Evolutionary conservation across 2,888 invertebrate species (phyloP).

Genomic region (Caenorhabditis drosophilae): DNA sequence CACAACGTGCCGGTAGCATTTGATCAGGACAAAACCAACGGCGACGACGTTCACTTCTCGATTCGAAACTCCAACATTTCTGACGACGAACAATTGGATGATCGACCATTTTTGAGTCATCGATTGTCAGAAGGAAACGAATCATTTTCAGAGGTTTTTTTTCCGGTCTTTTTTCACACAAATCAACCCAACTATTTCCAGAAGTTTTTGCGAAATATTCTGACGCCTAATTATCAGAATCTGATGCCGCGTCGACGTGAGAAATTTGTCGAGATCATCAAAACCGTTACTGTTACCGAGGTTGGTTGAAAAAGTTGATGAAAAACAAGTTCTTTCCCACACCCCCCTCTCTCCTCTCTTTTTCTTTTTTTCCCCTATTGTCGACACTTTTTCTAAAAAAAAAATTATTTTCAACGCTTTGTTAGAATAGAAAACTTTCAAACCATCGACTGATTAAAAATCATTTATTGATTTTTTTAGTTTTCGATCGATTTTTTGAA

Average conservation of each 20-base stretch:
- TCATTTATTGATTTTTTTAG: background rate
- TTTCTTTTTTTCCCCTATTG: background rate
- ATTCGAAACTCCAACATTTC: too few relatives aligned
- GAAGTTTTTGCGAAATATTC: constrained; percentile 41
- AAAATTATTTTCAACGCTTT: too few relatives aligned
- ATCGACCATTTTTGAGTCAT: constrained; percentile 31
- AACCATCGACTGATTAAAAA: too few relatives aligned
- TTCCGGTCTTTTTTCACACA: too few relatives aligned
- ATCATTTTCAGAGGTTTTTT: constrained; percentile 39
- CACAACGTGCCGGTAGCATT: too few relatives aligned
- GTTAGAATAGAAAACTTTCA: too few relatives aligned
- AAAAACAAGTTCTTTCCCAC: background rate
- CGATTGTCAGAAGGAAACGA: constrained; percentile 29
- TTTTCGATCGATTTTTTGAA: background rate
- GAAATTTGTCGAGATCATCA: constrained; percentile 45
- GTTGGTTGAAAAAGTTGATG: constrained; percentile 8
- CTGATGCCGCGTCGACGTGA: constrained; percentile 46
- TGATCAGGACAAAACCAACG: too few relatives aligned
- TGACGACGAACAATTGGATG: constrained; percentile 37
- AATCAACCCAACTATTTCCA: too few relatives aligned
- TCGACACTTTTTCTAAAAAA: too few relatives aligned
- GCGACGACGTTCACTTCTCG: too few relatives aligned
- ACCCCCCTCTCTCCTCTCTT: background rate
- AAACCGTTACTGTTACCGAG: constrained; percentile 51
- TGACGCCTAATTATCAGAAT: constrained; percentile 40